Evolutionary conservation across 2,888 invertebrate species (phyloP).

Genomic region (Syritta pipiens): DNA sequence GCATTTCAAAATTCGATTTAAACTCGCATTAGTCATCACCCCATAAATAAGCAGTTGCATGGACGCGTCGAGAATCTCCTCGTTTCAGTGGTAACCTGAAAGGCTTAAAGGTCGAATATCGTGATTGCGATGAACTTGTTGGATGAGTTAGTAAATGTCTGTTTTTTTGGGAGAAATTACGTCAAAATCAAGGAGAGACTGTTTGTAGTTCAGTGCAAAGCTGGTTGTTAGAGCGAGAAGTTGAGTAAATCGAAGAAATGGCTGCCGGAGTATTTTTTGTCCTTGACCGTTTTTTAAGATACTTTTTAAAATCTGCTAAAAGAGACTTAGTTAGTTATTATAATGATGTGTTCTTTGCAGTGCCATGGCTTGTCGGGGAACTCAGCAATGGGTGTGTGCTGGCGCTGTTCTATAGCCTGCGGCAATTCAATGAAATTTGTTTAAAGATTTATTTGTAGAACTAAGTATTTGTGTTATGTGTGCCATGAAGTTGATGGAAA

Average conservation of each 20-base stretch:
- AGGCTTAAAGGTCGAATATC: conserved; percentile 14
- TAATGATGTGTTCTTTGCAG: not conserved
- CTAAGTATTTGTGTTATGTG: too few species aligned
- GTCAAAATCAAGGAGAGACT: not conserved
- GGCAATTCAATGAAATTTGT: too few species aligned
- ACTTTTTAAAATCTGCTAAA: not conserved
- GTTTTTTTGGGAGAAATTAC: not conserved
- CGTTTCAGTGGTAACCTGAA: not conserved
- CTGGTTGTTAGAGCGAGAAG: not conserved
- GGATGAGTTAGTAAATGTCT: not conserved
- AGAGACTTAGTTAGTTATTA: not conserved
- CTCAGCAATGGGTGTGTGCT: not conserved
- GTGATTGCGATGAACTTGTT: not conserved
- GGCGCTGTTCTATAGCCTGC: not conserved
- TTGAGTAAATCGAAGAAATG: not conserved
- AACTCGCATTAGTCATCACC: too few species aligned
- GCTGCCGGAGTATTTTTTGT: not conserved
- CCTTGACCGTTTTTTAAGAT: not conserved
- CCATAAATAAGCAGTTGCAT: too few species aligned
- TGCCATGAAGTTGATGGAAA: too few species aligned
- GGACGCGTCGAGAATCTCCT: too few species aligned
- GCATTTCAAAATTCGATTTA: conserved; percentile 33
- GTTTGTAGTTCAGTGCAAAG: conserved; percentile 2
- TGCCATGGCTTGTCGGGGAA: conserved; percentile 11
- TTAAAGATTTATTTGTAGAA: too few species aligned